Evolutionary conservation across 2,797 vertebrate species (phyloP).

Genomic region (Coreius guichenoti): DNA sequence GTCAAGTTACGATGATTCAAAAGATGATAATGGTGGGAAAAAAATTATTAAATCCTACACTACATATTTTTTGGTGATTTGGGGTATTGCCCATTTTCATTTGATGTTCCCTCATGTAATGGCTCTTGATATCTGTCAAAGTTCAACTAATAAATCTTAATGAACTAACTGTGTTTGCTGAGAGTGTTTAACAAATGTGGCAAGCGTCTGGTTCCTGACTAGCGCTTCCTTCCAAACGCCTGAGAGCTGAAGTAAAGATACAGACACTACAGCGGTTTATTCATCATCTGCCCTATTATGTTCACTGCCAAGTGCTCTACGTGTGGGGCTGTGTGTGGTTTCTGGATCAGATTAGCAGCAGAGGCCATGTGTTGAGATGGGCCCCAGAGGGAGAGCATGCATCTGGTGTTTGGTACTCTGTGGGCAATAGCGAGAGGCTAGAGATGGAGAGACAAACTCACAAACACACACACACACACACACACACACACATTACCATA

Average conservation of each 20-base stretch:
- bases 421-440: neutral
- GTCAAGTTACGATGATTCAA: too few species aligned
- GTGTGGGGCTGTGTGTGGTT: neutral
- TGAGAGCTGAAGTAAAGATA: neutral
- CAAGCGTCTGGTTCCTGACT: neutral
- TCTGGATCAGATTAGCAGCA: slow-evolving; percentile 3
- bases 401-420: slow-evolving; percentile 5
- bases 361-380: neutral
- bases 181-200: neutral
- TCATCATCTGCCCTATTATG: neutral
- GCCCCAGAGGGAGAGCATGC: neutral
- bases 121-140: neutral
- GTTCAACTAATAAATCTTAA: neutral
- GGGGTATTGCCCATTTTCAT: neutral
- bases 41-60: neutral
- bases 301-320: slow-evolving; percentile 18
- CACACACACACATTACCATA: neutral
- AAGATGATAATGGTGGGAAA: too few species aligned
- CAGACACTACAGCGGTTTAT: neutral
- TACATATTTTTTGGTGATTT: neutral
- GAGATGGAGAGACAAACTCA: neutral
- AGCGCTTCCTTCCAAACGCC: neutral
- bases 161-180: neutral
- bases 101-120: neutral
- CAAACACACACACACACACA: neutral